Percentiles rank a stretch among this genome's conserved stretches.
Evolutionary conservation across 1,140 invertebrate species (phyloP).

Genomic region (Drosophila insularis): DNA sequence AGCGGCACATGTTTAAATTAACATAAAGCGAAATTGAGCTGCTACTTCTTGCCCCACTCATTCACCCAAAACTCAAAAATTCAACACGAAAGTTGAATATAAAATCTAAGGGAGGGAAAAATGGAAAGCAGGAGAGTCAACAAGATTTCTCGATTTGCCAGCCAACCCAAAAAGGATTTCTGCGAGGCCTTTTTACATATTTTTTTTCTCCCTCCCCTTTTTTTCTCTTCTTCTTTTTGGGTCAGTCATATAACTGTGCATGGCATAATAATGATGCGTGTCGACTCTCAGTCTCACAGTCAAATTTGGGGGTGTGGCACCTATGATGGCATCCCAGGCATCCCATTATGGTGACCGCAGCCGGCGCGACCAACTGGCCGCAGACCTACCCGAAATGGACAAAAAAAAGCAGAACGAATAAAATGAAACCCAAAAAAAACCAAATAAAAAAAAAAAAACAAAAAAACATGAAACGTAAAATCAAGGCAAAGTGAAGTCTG

Average conservation of each 20-base stretch:
- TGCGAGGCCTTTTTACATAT: slow-evolving; percentile 72
- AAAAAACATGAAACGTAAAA: slow-evolving; percentile 29
- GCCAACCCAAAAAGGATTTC: slow-evolving; percentile 59
- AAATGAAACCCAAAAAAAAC: slow-evolving; percentile 22
- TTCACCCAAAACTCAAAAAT: slow-evolving; percentile 63
- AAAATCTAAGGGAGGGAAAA: slow-evolving; percentile 46
- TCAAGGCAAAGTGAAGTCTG: slow-evolving; percentile 45
- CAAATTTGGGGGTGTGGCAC: slow-evolving; percentile 27
- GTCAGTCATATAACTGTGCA: slow-evolving; percentile 78
- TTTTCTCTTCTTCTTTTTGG: slow-evolving; percentile 42
- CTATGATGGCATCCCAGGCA: slow-evolving; percentile 28
- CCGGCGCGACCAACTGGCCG: slow-evolving; percentile 36
- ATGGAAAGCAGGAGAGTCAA: slow-evolving; percentile 11
- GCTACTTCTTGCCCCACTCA: slow-evolving; percentile 55
- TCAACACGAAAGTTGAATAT: slow-evolving; percentile 74
- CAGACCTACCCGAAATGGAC: slow-evolving; percentile 18
- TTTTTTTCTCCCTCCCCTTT: neutral
- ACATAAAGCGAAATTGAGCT: slow-evolving; percentile 80
- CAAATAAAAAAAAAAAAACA: neutral
- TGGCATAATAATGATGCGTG: slow-evolving; percentile 77
- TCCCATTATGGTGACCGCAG: slow-evolving; percentile 14
- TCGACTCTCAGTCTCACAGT: slow-evolving; percentile 23
- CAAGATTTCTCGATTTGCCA: slow-evolving; percentile 45
- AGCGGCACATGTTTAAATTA: slow-evolving; percentile 81
- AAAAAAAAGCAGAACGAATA: slow-evolving; percentile 53